These are phyloP conservation scores for Pharmacophagus antenor DNA, from an alignment of 2,888 invertebrate species.

Conservation along the genomic window DNA sequence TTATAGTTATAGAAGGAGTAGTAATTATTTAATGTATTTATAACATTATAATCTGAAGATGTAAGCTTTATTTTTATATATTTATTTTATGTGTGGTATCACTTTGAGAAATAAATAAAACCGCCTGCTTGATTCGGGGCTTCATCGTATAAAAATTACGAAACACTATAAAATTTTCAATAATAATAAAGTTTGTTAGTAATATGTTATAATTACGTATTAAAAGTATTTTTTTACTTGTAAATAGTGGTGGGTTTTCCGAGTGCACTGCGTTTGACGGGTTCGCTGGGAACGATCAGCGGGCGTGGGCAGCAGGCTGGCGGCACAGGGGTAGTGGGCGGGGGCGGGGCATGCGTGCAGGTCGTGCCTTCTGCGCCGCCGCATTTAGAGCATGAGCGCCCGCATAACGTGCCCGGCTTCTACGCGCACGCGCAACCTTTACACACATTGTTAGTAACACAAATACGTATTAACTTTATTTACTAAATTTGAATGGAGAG, in stretches of 20 bases:
- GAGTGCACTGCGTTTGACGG: slow-evolving; percentile 65
- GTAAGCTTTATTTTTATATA: too few species aligned
- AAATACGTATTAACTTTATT: too few species aligned
- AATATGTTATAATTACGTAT: background rate
- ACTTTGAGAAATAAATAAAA: too few species aligned
- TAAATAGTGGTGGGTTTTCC: slow-evolving; percentile 59
- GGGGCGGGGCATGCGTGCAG: background rate
- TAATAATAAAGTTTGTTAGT: background rate
- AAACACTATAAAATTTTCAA: too few species aligned
- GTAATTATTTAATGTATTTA: too few species aligned
- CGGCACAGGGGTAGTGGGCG: background rate
- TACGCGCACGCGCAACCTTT: slow-evolving; percentile 52
- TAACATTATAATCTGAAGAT: too few species aligned
- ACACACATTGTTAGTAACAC: slow-evolving; percentile 62
- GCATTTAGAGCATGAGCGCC: slow-evolving; percentile 56
- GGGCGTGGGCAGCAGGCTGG: slow-evolving; percentile 51
- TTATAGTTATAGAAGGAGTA: too few species aligned
- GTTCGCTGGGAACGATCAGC: slow-evolving; percentile 73
- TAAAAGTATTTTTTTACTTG: background rate
- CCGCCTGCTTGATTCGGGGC: too few species aligned
- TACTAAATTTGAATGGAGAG: too few species aligned
- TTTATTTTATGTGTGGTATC: too few species aligned
- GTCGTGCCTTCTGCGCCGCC: background rate
- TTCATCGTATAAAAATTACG: too few species aligned
- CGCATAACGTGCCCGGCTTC: slow-evolving; percentile 73